Evolutionary conservation across 2,888 invertebrate genomes (phyloP), one percentile per base, ranked within the genome.

Genomic region (Pomacea canaliculata): DNA sequence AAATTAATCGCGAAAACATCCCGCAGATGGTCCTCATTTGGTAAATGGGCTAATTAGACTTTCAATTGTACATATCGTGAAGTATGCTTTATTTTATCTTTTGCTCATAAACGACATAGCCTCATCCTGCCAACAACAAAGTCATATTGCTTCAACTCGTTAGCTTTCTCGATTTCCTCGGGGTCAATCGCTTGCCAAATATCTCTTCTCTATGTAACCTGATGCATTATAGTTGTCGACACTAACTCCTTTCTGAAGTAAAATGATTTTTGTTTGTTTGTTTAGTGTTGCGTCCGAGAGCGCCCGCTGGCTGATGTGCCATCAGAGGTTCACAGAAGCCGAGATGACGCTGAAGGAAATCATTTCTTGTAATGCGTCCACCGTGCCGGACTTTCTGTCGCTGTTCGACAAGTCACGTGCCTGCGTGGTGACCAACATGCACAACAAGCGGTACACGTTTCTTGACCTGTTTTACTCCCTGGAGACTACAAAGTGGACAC

Each of bases 231-330:
- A 37, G 5, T 37, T 37, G 37, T 1, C 1, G 37, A 37, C 37
- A 37, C 37, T 37, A 37, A 37, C 37, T 5, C 37, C 37, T 37
- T 37, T 37, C 37, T 37, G 37, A 37, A 37, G 37, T 37, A 37
- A 37, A 37, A 37, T 3, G 37, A 56, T 16, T 63, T 63, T 63
- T 63, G 4, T 63, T 60, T 73, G 13, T 16, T 60, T 51, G 62
- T 62, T 46, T 83, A 87, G 87, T 78, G 77, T 86, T 51, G 81
- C 83, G 49, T 81, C 84, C 27, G 87, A 87, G 72, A 87, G 86
- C 78, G 80, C 84, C n/a, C 76, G 87, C 71, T 87, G 87, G 87
- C 74, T 87, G 71, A 79, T 85, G 68, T 85, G 86, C 71, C 81
- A 84, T 37, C 85, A 87, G 70, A 78, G 79, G 66, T 88, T 86